These are phyloP conservation scores for Babylonia areolata DNA, from an alignment of 1,140 invertebrate genomes.

Conservation along the genomic window DNA sequence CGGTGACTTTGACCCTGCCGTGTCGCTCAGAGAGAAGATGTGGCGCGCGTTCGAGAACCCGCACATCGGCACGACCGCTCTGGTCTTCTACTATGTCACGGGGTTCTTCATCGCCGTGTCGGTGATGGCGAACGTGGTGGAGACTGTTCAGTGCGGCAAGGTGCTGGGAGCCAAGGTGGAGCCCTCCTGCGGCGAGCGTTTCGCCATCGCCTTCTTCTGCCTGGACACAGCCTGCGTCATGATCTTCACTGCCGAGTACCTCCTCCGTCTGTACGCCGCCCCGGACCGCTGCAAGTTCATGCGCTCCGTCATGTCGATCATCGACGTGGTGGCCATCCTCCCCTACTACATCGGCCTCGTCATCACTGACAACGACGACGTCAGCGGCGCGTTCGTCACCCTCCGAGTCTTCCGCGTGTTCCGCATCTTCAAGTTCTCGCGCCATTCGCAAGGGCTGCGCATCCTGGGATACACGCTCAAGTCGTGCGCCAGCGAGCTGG, in stretches of 20 bases:
- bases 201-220: constrained; percentile 98
- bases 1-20: constrained; percentile 78
- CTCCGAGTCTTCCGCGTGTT: constrained; percentile 98
- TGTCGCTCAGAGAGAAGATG: constrained; percentile 93
- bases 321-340: constrained; percentile 99
- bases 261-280: constrained; percentile 96
- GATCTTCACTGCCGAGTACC: constrained; percentile 99
- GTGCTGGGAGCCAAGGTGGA: constrained; percentile 85
- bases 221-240: constrained; percentile 99
- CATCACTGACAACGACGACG: constrained; percentile 98
- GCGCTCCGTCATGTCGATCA: constrained; percentile 98
- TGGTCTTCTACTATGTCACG: constrained; percentile 99
- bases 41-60: constrained; percentile 99
- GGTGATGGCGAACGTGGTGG: constrained; percentile 99
- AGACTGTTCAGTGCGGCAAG: constrained; percentile 78
- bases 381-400: constrained; percentile 99
- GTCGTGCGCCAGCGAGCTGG: constrained; percentile 98
- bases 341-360: constrained; percentile 99
- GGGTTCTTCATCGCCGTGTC: constrained; percentile 99
- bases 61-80: constrained; percentile 96
- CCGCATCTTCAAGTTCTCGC: constrained; percentile 99
- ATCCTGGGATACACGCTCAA: constrained; percentile 99
- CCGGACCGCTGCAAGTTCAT: constrained; percentile 99
- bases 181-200: constrained; percentile 96
- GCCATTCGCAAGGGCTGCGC: constrained; percentile 98